Percentiles rank a stretch among this genome's conserved stretches.
phyloP scores from a whole-genome alignment of 1,140 invertebrate genomes.

The Manduca sexta region DNA sequence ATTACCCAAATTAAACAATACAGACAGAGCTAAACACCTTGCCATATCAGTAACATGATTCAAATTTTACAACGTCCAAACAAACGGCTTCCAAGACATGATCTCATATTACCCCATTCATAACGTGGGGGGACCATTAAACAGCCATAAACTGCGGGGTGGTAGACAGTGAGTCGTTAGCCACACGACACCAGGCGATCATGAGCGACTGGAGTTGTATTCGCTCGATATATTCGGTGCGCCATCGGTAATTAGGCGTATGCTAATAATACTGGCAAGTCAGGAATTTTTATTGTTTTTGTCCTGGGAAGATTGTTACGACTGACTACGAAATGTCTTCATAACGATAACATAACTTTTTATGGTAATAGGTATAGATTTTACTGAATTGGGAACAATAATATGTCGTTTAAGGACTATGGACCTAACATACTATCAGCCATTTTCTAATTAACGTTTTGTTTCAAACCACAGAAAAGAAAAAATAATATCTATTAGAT shows the following conservation, averaged over 20 bases:
- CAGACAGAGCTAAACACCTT: neutral
- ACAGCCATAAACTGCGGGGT: conserved; percentile 56
- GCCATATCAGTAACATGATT: conserved; percentile 28
- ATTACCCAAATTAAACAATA: too few relatives aligned
- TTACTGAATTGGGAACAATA: too few relatives aligned
- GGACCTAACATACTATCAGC: too few relatives aligned
- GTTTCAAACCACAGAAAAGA: too few relatives aligned
- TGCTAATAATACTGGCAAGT: neutral
- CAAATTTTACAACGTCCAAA: conserved; percentile 20
- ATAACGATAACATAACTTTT: too few relatives aligned
- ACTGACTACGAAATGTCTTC: too few relatives aligned
- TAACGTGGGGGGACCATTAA: conserved; percentile 62
- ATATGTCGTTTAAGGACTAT: too few relatives aligned
- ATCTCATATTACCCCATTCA: conserved; percentile 66
- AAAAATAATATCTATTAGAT: too few relatives aligned
- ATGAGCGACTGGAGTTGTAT: conserved; percentile 42
- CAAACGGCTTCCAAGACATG: conserved; percentile 46
- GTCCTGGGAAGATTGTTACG: too few relatives aligned
- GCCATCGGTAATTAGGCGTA: conserved; percentile 31
- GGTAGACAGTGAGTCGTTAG: conserved; percentile 64
- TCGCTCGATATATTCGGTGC: too few relatives aligned
- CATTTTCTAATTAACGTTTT: too few relatives aligned
- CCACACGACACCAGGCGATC: conserved; percentile 62
- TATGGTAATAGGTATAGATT: too few relatives aligned
- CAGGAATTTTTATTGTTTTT: neutral